phyloP scores from a whole-genome alignment of 2,113 vertebrate genomes.

The Gallinago undulata region DNA sequence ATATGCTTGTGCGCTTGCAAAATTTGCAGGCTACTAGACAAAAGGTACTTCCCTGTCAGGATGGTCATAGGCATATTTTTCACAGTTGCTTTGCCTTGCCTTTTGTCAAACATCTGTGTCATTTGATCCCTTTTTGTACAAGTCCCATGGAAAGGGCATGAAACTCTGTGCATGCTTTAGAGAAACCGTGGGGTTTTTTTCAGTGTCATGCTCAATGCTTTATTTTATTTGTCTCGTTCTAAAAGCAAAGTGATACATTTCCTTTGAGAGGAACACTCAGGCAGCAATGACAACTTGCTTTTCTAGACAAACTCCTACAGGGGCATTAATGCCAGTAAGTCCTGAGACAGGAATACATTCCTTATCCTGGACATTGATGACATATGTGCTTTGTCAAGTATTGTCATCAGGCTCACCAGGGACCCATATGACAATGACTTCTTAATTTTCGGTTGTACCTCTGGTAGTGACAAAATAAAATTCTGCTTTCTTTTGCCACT shows the following conservation, averaged over 20 bases:
- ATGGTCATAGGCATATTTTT: not conserved
- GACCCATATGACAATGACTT: not conserved
- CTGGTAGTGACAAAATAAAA: not conserved
- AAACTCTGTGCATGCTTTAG: not conserved
- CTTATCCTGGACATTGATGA: slow-evolving; percentile 4
- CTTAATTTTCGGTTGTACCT: slow-evolving; percentile 44
- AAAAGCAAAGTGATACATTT: slow-evolving; percentile 53
- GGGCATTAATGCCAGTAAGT: not conserved
- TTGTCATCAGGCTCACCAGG: slow-evolving; percentile 1
- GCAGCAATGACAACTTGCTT: slow-evolving; percentile 55
- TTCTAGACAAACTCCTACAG: slow-evolving; percentile 26
- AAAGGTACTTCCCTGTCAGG: not conserved
- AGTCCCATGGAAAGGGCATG: not conserved
- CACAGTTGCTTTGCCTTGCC: not conserved
- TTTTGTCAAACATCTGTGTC: not conserved
- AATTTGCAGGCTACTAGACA: not conserved
- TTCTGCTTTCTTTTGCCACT: slow-evolving; percentile 5
- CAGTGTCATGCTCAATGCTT: slow-evolving; percentile 1
- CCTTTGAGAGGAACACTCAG: slow-evolving; percentile 42
- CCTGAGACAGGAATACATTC: slow-evolving; percentile 3
- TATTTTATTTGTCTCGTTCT: slow-evolving; percentile 50
- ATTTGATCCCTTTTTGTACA: not conserved
- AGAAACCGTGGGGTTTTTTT: not conserved
- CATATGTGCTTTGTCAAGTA: slow-evolving; percentile 32
- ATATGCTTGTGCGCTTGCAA: not conserved